Conservation (phyloP, 2,797 vertebrate species). For the Phataginus tetradactyla region DNA sequence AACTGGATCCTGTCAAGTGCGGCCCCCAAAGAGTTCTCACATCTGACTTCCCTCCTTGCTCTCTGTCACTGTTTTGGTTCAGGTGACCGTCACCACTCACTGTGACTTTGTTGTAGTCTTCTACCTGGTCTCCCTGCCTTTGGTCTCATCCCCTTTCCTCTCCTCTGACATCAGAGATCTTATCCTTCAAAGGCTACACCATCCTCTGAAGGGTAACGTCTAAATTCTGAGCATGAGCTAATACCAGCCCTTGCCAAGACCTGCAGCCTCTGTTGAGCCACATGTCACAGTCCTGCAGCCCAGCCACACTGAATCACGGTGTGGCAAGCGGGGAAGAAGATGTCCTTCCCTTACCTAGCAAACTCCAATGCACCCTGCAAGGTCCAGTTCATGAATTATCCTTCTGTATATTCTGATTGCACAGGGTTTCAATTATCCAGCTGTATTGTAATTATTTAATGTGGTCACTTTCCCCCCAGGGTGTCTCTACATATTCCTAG, state of each 20-base stretch:
- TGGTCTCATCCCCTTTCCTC: background rate
- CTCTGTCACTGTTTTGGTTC: background rate
- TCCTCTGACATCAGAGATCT: background rate
- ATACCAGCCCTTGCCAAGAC: background rate
- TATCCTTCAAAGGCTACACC: background rate
- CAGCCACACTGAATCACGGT: background rate
- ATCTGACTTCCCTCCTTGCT: background rate
- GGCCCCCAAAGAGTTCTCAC: background rate
- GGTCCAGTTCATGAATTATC: background rate
- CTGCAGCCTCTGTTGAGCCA: background rate
- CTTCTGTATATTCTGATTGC: background rate
- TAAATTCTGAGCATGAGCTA: background rate
- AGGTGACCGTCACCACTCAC: background rate
- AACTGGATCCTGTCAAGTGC: background rate
- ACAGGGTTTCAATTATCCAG: background rate
- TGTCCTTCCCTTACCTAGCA: background rate
- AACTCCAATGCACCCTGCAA: background rate
- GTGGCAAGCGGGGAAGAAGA: background rate
- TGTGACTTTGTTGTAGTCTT: background rate
- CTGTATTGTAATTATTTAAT: background rate
- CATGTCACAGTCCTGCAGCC: background rate
- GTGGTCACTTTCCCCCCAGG: background rate
- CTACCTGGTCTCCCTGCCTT: background rate
- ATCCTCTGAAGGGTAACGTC: background rate
- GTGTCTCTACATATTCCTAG: background rate